These are phyloP conservation scores for Polydrusus cervinus DNA, from an alignment of 2,888 invertebrate genomes.

Conservation along the genomic window DNA sequence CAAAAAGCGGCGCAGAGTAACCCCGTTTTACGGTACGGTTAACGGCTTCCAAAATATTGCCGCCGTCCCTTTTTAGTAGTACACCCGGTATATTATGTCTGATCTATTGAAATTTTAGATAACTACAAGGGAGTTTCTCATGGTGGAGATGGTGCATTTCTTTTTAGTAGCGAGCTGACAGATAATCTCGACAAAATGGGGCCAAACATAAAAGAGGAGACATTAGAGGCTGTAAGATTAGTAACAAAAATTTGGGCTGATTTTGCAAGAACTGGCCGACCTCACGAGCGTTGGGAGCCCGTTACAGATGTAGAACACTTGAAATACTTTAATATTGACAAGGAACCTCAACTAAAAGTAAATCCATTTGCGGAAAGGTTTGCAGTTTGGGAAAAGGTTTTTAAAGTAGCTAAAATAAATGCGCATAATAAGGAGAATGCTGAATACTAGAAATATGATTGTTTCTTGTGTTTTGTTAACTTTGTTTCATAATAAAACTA, in stretches of 20 bases:
- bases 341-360: conserved; percentile 1
- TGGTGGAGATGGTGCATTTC: conserved; percentile 20
- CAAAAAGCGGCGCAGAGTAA: no score
- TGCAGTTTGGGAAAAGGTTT: conserved; percentile 16
- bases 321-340: conserved; percentile 21
- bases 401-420: not conserved
- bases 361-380: conserved; percentile 28
- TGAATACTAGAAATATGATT: not conserved
- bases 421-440: not conserved
- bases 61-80: no score
- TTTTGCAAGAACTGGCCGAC: conserved; percentile 37
- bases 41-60: no score
- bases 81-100: no score
- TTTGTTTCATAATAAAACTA: no score
- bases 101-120: conserved; percentile 11
- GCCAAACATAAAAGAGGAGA: not conserved
- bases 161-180: not conserved
- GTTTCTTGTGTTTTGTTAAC: not conserved
- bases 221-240: not conserved
- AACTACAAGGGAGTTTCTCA: conserved; percentile 7
- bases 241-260: conserved; percentile 39
- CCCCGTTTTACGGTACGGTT: no score
- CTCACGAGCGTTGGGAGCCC: conserved; percentile 36
- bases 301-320: conserved; percentile 15
- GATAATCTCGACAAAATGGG: not conserved